phyloP scores from a whole-genome alignment of 2,888 invertebrate species.

The Cosmopolites sordidus region DNA sequence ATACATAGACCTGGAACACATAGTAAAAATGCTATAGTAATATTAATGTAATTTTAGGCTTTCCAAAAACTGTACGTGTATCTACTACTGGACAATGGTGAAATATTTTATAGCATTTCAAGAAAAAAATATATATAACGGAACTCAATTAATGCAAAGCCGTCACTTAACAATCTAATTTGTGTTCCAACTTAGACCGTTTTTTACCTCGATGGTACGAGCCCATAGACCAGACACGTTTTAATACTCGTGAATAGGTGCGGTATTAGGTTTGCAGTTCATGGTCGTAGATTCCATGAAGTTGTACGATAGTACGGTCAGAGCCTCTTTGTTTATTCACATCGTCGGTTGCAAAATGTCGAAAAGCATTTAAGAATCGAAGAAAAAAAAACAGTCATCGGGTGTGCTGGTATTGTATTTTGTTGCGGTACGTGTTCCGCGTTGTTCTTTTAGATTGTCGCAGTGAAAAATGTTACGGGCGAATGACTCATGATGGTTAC shows the following conservation, averaged over 20 bases:
- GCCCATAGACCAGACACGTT: not conserved
- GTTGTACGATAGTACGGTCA: not conserved
- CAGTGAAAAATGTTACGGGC: too few relatives aligned
- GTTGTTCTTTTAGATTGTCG: not conserved
- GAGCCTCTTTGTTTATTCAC: not conserved
- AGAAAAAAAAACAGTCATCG: not conserved
- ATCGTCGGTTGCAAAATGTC: not conserved
- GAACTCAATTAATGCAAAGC: too few relatives aligned
- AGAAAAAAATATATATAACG: too few relatives aligned
- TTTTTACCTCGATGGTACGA: not conserved
- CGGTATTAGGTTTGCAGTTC: not conserved
- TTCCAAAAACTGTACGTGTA: too few relatives aligned
- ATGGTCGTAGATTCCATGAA: not conserved
- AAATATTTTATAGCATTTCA: too few relatives aligned
- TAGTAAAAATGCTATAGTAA: too few relatives aligned
- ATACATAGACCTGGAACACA: too few relatives aligned
- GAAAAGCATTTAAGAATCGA: not conserved
- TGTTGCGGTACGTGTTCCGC: not conserved
- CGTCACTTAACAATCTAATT: not conserved
- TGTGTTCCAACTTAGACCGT: not conserved
- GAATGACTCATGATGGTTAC: too few relatives aligned
- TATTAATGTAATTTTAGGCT: too few relatives aligned
- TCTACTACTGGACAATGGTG: too few relatives aligned
- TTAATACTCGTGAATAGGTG: not conserved
- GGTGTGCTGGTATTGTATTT: not conserved